Evolutionary conservation across 2,888 invertebrate species (phyloP).

Genomic region (Eilema sororculum): DNA sequence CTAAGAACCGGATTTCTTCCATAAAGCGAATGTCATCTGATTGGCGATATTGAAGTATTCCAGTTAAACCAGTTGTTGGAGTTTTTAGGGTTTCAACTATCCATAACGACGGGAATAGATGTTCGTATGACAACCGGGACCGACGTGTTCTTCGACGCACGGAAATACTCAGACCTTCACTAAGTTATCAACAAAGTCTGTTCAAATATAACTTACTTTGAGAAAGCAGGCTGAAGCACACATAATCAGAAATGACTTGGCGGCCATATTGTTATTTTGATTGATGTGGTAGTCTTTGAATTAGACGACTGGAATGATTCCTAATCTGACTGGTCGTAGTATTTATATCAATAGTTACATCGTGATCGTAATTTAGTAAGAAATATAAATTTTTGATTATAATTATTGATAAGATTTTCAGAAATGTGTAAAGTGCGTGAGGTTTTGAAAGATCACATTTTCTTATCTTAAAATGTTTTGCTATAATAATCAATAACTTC

Average conservation of each 20-base stretch:
- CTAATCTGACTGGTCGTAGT: background rate
- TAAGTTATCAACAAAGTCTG: no score
- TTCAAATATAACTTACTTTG: slow-evolving; percentile 50
- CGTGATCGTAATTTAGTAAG: background rate
- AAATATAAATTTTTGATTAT: background rate
- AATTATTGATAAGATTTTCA: slow-evolving; percentile 4
- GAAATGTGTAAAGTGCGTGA: background rate
- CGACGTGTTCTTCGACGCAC: no score
- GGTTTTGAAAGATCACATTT: background rate
- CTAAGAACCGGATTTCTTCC: no score
- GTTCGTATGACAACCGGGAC: no score
- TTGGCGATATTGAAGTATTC: no score
- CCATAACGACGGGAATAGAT: no score
- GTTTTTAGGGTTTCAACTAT: no score
- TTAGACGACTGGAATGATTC: slow-evolving; percentile 31
- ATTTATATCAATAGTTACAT: slow-evolving; percentile 32
- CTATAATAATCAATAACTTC: background rate
- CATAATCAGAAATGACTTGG: slow-evolving; percentile 52
- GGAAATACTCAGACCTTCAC: no score
- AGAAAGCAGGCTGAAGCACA: slow-evolving; percentile 58
- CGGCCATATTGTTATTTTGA: slow-evolving; percentile 55
- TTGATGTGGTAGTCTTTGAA: slow-evolving; percentile 9
- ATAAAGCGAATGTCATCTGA: no score
- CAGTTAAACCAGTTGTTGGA: no score
- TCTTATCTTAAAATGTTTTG: background rate